Base-by-base conservation (phyloP, 2,888 invertebrate genomes). In the Orchestes rusci region DNA sequence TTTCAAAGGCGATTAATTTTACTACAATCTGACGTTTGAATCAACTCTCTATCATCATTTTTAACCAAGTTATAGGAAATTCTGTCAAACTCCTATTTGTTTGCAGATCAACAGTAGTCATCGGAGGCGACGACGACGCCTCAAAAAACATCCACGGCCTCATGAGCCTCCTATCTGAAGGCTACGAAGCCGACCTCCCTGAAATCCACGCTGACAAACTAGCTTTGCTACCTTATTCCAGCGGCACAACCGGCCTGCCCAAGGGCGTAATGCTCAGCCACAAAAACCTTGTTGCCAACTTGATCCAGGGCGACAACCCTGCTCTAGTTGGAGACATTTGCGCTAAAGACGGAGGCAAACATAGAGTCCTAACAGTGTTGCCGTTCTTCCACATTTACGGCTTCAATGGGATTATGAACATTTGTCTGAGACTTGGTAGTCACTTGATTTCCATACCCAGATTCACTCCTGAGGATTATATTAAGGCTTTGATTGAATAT, bases 331-430 rank as follows among this genome's bases (percentile, higher is more conserved):
- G 62, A 15, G 52, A 35, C 17, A 43, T 53, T 32, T 16, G 31
- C 19, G 43, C 54, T 39, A 56, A 56, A 51, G 68, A 72, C n/a
- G 73, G 72, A 16, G 66, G 71, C 57, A 71, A 73, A 45, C 76
- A 80, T 41, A 71, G 71, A 3, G 65, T 75, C 2, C 64, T 82
- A 13, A 78, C 79, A 1, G 78, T 82, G 1, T 73, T 88, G 5
- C 88, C 87, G 2, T 83, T 84, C 66, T 87, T 82, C 68, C 87
- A 87, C 63, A 84, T 85, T 49, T 87, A 81, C 62, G 87, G 86
- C 2, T 79, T 83, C 62, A 80, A 80, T 54, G 76, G 76, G 3
- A 75, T 84, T 20, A 68, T 84, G 54, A 78, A 83, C 53, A 71
- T 75, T 36, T 71, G 74, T 20, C 62, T 84, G 2, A 64, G 66